phyloP scores from a whole-genome alignment of 2,113 vertebrate genomes.

The Menidia beryllina region DNA sequence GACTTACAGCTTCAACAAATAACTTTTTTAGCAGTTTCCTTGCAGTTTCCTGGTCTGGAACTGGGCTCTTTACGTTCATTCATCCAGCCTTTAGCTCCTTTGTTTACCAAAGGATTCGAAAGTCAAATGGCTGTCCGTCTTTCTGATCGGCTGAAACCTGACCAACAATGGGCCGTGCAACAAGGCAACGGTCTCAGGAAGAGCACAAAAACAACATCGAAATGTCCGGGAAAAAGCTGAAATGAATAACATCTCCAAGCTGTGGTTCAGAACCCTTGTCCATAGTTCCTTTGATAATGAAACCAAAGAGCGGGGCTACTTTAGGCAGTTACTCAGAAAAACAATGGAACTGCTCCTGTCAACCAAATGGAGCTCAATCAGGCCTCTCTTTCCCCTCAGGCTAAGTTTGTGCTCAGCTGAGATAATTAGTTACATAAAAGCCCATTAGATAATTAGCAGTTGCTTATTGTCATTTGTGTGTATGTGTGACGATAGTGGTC shows the following conservation, averaged over 20 bases:
- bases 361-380: neutral
- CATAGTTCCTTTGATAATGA: neutral
- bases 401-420: too few species aligned
- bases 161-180: neutral
- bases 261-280: too few species aligned
- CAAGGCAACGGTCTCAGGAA: neutral
- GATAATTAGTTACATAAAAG: too few species aligned
- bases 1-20: too few species aligned
- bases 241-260: too few species aligned
- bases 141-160: neutral
- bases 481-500: neutral
- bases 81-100: too few species aligned
- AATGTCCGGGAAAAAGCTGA: neutral
- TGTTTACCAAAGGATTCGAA: neutral
- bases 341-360: neutral
- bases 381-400: neutral
- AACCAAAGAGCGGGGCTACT: neutral
- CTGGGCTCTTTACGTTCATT: too few species aligned
- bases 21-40: too few species aligned
- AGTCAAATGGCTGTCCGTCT: neutral
- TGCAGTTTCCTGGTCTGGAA: too few species aligned
- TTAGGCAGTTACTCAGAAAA: too few species aligned
- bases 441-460: too few species aligned
- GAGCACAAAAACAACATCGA: neutral
- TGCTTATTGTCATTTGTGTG: too few species aligned